Base-by-base conservation (phyloP, 2,888 invertebrate genomes). In the Gisinianus flammeolus region DNA sequence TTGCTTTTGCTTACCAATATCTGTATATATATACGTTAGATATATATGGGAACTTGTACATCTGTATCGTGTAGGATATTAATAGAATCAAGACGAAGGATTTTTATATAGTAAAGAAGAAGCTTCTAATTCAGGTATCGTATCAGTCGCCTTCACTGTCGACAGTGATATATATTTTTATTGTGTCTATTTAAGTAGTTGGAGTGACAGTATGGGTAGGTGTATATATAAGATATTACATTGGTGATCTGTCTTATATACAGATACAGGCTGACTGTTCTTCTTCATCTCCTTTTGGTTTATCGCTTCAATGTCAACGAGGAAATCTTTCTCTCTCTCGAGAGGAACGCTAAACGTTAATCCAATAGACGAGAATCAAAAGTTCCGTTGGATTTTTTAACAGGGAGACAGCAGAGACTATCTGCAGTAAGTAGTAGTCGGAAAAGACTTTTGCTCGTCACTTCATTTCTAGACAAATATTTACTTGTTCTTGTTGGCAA, bases 151-250 rank as follows among this genome's bases (percentile, higher is more conserved):
- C 58, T 58, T 6, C 6, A 67, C 2, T 31, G 0, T 6, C 19
- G 68, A 68, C 68, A 68, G n/a, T 68, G 68, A 68, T 68, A 68
- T 35, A 68, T 35, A 44, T 68, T 68, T 67, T 3, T 67, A 31
- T 67, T 67, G 30, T 66, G 31, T 30, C 67, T 67, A 67, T 67
- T 44, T 68, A 16, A 22, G 31, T 24, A 44, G 68, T 68, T 31
- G 2, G 35, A 12, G 8, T 35, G 33, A 35, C 68, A 68, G 35
- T 33, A 22, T 5, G 16, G 58, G 58, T 58, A 24, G 58, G 58
- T 58, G 58, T 58, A 58, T 58, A n/a, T 10, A 58, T 67, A 4
- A 33, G 12, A 28, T 24, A 28, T 62, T 0, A 8, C 24, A 62
- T 28, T 62, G 28, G 62, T 62, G 22, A 58, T 58, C 56, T n/a